Evolutionary conservation across 2,113 vertebrate genomes (phyloP).

Genomic region (Epinephelus moara): DNA sequence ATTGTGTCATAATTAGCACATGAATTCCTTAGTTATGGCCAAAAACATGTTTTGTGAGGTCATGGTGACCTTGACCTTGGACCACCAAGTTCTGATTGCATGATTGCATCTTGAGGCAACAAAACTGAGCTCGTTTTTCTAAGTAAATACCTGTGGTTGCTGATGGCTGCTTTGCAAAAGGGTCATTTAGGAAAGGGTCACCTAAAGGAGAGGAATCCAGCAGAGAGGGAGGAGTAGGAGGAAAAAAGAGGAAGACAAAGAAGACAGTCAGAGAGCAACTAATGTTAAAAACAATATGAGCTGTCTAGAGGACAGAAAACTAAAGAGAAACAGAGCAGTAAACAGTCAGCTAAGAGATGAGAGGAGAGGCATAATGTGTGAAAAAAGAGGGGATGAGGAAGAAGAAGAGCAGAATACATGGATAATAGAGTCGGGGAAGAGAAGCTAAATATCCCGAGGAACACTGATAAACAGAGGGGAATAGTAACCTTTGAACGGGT

Average conservation of each 20-base stretch:
- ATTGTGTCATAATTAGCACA: no score
- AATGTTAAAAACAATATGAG: conserved; percentile 38
- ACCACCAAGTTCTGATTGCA: no score
- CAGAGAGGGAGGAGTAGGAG: conserved; percentile 47
- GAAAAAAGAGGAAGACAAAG: conserved; percentile 45
- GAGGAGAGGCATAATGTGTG: background rate
- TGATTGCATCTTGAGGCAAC: background rate
- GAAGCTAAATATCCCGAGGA: background rate
- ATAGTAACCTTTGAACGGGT: conserved; percentile 92
- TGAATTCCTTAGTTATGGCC: no score
- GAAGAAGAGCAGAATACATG: background rate
- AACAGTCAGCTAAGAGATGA: background rate
- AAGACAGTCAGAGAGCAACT: conserved; percentile 43
- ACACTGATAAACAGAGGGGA: background rate
- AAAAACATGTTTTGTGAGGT: no score
- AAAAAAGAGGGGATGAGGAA: background rate
- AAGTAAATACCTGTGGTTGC: conserved; percentile 86
- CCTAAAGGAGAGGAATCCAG: conserved; percentile 73
- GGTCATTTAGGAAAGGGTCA: conserved; percentile 95
- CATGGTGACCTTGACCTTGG: no score
- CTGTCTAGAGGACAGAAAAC: background rate
- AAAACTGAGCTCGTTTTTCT: background rate
- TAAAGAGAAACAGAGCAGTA: background rate
- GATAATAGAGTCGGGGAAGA: background rate
- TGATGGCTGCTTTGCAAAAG: conserved; percentile 91